Percentiles rank a stretch among this genome's conserved stretches.
phyloP scores from a whole-genome alignment of 2,113 vertebrate genomes.

The Sciurus niger region DNA sequence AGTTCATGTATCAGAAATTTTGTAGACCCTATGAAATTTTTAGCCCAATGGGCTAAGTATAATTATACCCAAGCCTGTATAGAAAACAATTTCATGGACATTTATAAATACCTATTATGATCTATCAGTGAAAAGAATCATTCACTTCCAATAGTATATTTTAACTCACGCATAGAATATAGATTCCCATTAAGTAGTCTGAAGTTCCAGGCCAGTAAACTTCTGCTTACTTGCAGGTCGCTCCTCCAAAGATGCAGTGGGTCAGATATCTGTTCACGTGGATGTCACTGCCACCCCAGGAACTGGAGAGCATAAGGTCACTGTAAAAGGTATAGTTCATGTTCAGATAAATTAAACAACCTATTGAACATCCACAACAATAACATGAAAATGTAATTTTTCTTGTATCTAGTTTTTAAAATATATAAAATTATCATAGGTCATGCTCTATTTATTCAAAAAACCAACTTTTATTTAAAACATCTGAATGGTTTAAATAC shows the following conservation, averaged over 20 bases:
- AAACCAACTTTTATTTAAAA: conserved; percentile 15
- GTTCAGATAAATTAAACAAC: neutral
- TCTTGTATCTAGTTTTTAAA: neutral
- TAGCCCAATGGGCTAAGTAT: neutral
- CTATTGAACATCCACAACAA: neutral
- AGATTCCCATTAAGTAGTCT: neutral
- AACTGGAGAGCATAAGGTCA: conserved; percentile 98
- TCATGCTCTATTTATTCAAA: neutral
- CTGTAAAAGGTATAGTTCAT: conserved; percentile 93
- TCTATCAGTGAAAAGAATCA: neutral
- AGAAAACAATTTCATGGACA: neutral
- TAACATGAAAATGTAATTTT: neutral
- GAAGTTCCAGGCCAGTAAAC: neutral
- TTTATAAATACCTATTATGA: neutral
- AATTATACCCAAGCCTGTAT: neutral
- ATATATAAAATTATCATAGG: neutral
- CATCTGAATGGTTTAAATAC: neutral
- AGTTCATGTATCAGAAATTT: neutral
- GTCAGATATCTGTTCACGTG: conserved; percentile 96
- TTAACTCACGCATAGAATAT: neutral
- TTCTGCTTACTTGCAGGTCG: conserved; percentile 86
- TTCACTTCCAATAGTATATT: neutral
- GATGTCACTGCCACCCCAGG: conserved; percentile 95
- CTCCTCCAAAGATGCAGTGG: conserved; percentile 92
- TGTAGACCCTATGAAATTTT: neutral